Evolutionary conservation across 2,797 vertebrate species (phyloP).

Genomic region (Mycteria americana): DNA sequence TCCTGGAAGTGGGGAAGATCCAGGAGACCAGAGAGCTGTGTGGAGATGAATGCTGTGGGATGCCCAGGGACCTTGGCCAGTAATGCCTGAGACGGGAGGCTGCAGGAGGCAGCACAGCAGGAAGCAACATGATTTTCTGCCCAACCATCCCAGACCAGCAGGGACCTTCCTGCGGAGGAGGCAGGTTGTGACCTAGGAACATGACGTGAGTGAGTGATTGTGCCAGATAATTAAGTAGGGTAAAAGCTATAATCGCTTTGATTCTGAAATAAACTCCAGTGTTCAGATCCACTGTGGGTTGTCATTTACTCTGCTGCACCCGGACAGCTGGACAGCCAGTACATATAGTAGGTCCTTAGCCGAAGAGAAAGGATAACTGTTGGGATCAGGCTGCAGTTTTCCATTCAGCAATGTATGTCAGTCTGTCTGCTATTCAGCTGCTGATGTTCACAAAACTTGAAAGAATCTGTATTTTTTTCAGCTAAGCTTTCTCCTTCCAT

Average conservation of each 20-base stretch:
- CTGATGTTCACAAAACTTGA: background rate
- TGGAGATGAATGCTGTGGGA: background rate
- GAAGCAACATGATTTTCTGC: background rate
- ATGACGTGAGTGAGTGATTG: background rate
- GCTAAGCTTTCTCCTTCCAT: background rate
- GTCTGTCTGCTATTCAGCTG: background rate
- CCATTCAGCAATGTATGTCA: background rate
- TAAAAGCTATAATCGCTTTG: background rate
- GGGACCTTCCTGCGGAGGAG: background rate
- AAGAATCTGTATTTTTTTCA: background rate
- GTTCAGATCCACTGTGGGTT: background rate
- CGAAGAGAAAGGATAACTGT: background rate
- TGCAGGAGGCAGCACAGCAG: background rate
- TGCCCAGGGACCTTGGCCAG: background rate
- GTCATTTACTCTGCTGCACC: background rate
- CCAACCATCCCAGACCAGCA: background rate
- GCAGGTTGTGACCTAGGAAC: background rate
- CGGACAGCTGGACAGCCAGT: background rate
- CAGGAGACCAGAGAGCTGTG: background rate
- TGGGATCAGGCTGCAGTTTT: background rate
- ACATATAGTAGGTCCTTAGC: background rate
- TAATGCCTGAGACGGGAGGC: background rate
- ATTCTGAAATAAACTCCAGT: background rate
- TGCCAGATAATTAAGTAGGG: background rate
- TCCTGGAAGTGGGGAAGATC: background rate